phyloP scores from a whole-genome alignment of 2,113 vertebrate species.

The Nicator chloris region DNA sequence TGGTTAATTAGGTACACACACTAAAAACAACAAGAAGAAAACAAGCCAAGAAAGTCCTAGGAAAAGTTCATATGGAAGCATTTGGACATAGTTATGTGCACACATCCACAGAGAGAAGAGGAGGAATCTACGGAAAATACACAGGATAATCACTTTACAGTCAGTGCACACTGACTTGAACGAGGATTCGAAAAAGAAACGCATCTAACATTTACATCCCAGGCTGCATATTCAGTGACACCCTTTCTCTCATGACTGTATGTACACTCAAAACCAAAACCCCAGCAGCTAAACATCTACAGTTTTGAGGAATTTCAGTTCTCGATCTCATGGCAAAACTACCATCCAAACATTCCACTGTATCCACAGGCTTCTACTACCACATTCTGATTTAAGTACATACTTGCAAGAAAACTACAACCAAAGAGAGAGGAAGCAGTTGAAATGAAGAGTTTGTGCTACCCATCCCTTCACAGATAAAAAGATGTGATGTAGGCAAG shows the following conservation, averaged over 20 bases:
- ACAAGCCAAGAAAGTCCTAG: background rate
- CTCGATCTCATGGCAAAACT: background rate
- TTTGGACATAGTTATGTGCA: background rate
- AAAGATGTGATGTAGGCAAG: background rate
- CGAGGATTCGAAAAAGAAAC: background rate
- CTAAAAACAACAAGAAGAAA: background rate
- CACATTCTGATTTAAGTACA: slow-evolving; percentile 48
- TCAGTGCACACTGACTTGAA: background rate
- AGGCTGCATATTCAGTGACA: background rate
- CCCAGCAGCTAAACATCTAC: background rate
- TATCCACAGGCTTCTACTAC: slow-evolving; percentile 54
- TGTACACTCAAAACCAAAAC: background rate
- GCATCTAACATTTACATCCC: background rate
- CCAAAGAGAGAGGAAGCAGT: slow-evolving; percentile 33
- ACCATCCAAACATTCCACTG: slow-evolving; percentile 12
- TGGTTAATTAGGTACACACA: background rate
- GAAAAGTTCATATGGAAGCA: background rate
- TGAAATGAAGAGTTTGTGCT: slow-evolving; percentile 45
- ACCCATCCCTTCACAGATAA: background rate
- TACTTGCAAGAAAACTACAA: slow-evolving; percentile 55
- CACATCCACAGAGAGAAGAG: background rate
- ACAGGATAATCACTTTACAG: background rate
- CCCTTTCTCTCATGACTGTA: background rate
- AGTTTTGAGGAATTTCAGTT: background rate
- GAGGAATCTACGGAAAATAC: background rate